Percentiles rank a stretch among this genome's conserved stretches.
Evolutionary conservation across 1,140 invertebrate species (phyloP).

Genomic region (Ceratina japonica): DNA sequence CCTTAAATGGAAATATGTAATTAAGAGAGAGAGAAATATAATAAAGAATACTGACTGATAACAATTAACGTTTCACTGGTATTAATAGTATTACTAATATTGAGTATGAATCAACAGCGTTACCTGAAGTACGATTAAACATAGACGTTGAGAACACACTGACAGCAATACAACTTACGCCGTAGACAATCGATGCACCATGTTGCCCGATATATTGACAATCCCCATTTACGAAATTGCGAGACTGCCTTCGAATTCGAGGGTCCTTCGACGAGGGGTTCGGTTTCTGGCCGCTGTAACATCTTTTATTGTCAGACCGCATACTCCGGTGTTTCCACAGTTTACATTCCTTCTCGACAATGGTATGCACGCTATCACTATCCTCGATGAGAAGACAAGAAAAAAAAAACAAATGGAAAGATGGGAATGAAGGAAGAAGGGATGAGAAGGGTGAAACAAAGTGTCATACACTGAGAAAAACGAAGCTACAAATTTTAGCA

Average conservation of each 20-base stretch:
- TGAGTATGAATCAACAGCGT: no score
- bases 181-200: conserved; percentile 17
- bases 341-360: conserved; percentile 62
- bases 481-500: no score
- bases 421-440: conserved; percentile 44
- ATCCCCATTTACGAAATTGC: conserved; percentile 64
- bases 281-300: conserved; percentile 47
- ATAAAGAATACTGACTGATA: no score
- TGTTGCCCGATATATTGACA: conserved; percentile 48
- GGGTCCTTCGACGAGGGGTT: conserved; percentile 44
- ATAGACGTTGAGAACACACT: no score
- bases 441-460: conserved; percentile 35
- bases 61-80: no score
- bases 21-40: no score
- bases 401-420: conserved; percentile 14
- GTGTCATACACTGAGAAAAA: no score
- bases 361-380: conserved; percentile 63
- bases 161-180: neutral
- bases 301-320: conserved; percentile 62
- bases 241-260: conserved; percentile 38
- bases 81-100: no score
- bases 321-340: conserved; percentile 60
- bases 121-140: no score
- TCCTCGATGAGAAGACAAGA: conserved; percentile 49
- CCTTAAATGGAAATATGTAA: no score